Base-by-base conservation (phyloP, 2,113 vertebrate genomes). In the Peucedramus taeniatus region DNA sequence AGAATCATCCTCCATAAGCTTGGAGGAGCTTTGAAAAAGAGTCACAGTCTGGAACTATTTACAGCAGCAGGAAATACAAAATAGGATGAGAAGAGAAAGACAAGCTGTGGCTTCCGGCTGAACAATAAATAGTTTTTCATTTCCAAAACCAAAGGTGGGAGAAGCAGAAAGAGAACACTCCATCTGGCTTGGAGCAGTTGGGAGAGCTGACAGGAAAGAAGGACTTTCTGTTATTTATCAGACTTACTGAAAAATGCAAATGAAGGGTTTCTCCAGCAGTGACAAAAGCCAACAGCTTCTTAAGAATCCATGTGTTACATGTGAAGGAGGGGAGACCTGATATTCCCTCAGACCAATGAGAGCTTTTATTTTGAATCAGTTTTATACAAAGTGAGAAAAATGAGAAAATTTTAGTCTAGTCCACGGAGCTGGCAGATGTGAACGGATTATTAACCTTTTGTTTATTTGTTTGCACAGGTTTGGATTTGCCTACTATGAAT, bases 41-140 rank as follows among this genome's bases (percentile, higher is more conserved):
- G 33, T 37, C n/a, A 30, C 35, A 13, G 71, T 72, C 79, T 93
- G 83, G 64, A 90, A 86, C 68, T 95, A 84, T 95, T 94, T 96
- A 78, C 54, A 86, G 92, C 47, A 96, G 31, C 28, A 83, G n/a
- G 28, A 92, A 23, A 37, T 40, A 86, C 15, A 83, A 95, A 94
- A 63, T 35, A 78, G 88, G 47, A 90, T 83, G 37, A 63, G 40
- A 91, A 91, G 71, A 94, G 79, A 85, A 94, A 93, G 88, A 81
- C 72, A 92, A 78, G 72, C 76, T 83, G 72, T 86, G 49, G 53
- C 42, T 92, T 77, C 68, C 60, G 69, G 71, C 59, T 86, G 79
- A 93, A 96, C 86, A 93, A 90, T 88, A 93, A 93, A 97, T 88
- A 93, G 92, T 83, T 88, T 19, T 93, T 47, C 6, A 23, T 76